Evolutionary conservation across 2,113 vertebrate species (phyloP).

Genomic region (Chionis minor): DNA sequence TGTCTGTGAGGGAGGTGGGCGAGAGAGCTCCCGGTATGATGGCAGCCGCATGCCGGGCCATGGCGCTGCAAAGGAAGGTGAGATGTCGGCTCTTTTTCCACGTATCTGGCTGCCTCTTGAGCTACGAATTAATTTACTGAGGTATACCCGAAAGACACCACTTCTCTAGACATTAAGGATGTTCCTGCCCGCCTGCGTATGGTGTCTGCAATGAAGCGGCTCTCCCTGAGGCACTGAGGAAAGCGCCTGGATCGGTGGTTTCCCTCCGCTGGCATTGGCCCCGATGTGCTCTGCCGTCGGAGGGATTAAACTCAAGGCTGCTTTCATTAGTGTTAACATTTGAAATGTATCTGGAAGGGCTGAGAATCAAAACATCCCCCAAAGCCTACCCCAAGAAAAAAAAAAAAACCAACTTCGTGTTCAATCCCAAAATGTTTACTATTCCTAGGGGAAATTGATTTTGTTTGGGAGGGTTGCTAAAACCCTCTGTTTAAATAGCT

Average conservation of each 20-base stretch:
- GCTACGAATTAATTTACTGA: background rate
- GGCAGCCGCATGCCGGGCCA: rapidly evolving
- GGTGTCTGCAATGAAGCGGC: background rate
- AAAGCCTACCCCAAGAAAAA: background rate
- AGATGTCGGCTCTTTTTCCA: rapidly evolving
- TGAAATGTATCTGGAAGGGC: background rate
- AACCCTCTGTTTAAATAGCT: background rate
- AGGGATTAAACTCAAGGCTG: background rate
- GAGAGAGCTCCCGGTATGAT: background rate
- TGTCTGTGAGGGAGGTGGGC: background rate
- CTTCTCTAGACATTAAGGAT: background rate
- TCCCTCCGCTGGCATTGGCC: background rate
- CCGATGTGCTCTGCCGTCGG: rapidly evolving
- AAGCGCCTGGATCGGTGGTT: rapidly evolving
- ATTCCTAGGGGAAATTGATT: background rate
- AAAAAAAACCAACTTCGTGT: too few species aligned
- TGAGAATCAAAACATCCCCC: background rate
- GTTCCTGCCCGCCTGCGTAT: rapidly evolving
- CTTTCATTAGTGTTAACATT: background rate
- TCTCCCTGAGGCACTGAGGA: background rate
- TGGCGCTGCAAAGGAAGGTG: rapidly evolving
- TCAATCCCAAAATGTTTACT: background rate
- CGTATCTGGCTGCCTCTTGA: background rate
- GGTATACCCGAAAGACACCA: background rate
- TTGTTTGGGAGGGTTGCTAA: background rate